Conservation (phyloP, 2,797 vertebrate species). For the Cuculus canorus region DNA sequence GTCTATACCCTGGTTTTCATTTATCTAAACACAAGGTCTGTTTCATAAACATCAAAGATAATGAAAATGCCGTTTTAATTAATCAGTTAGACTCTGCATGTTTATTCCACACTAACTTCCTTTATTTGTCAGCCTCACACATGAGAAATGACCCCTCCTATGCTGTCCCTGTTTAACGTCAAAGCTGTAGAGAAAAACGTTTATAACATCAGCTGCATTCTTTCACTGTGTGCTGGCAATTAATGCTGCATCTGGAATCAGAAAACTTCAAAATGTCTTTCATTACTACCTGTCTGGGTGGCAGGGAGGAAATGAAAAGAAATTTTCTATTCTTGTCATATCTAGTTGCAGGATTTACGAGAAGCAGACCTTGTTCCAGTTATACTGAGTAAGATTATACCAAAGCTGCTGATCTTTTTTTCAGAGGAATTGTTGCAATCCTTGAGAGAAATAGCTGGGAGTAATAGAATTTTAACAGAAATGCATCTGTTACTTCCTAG, state of each 20-base stretch:
- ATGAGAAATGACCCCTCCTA: not conserved
- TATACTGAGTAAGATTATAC: conserved; percentile 74
- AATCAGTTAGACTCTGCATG: conserved; percentile 4
- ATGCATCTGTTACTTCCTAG: conserved; percentile 58
- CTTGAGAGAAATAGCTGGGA: conserved; percentile 72
- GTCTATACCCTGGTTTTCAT: not conserved
- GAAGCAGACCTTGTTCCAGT: conserved; percentile 66
- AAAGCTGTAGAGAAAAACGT: conserved; percentile 35
- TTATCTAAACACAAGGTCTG: not conserved
- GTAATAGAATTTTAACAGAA: conserved; percentile 78
- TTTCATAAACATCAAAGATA: conserved; percentile 47
- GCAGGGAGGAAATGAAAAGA: conserved; percentile 47
- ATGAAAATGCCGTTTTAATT: conserved; percentile 50
- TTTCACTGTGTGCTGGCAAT: conserved; percentile 39
- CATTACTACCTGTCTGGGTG: conserved; percentile 56
- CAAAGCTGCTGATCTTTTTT: conserved; percentile 77
- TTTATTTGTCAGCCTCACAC: conserved; percentile 28
- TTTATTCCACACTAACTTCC: conserved; percentile 15
- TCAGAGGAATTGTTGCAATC: conserved; percentile 71
- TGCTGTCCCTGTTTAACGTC: conserved; percentile 61
- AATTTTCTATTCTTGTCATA: conserved; percentile 76
- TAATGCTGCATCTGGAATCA: conserved; percentile 20
- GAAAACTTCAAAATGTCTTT: conserved; percentile 56
- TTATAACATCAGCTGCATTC: conserved; percentile 52
- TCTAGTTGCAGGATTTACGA: conserved; percentile 69